Evolutionary conservation across 2,888 invertebrate species (phyloP), one percentile per base, ranked within the genome.

Genomic region (Calliopum simillimum): DNA sequence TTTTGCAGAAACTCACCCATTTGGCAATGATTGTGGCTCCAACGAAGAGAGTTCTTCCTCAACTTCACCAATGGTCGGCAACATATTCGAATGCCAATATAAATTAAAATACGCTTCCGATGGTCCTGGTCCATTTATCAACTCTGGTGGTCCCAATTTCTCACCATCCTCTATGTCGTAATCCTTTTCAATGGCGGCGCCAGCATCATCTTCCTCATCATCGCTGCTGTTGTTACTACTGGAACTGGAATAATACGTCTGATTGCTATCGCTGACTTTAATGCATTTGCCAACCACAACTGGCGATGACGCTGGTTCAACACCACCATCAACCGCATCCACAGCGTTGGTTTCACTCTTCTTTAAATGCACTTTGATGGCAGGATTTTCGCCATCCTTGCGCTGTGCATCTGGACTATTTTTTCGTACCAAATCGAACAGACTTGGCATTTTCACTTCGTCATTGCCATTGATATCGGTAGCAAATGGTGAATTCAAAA

Each of bases 381-480:
- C 16, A 33, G 59, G 13, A 3, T 62, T 83, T 76, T 76, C 61
- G 0, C 44, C 47, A 5, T 71, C 83, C 73, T 72, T 79, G 2
- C 77, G 69, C 3, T 76, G 76, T 51, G 74, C 69, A 13, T 70
- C 69, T 0, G 79, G 80, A 67, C 76, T 79, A 21, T 88, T 87
- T 81, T 92, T 92, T 12, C 92, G 91, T 25, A 93, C 91, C 82
- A 92, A 90, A 85, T 93, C 92, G 70, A 93, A 92, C 6, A 93
- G 86, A 61, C 93, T 89, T 14, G 92, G 93, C 73, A 92, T 83
- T 75, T 88, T 86, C 11, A 25, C 58, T 44, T 81, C 84, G 19
- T 83, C 81, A 41, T 79, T 78, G 62, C 79, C 79, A 65, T 88
- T 87, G 68, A 88, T 87, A 67, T 81, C 79, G 11, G 74, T 77